Percentiles rank a stretch among this genome's conserved stretches.
These are phyloP conservation scores for Monochamus alternatus DNA, from an alignment of 2,888 invertebrate genomes.

Conservation along the genomic window DNA sequence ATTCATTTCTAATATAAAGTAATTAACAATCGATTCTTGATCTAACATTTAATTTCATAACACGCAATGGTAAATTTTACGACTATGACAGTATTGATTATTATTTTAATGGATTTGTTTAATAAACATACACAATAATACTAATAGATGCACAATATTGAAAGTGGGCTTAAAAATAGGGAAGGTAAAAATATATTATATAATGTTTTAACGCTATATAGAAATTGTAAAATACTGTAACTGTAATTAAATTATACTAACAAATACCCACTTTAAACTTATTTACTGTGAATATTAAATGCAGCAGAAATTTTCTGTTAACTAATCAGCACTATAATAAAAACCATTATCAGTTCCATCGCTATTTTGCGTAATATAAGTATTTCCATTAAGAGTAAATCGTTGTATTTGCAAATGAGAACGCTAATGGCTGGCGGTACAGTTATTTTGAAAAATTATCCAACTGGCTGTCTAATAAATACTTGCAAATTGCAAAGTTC, in stretches of 20 bases:
- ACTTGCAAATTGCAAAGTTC: constrained; percentile 41
- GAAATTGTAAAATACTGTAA: neutral
- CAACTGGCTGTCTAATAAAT: constrained; percentile 48
- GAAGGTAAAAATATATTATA: neutral
- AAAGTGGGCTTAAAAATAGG: neutral
- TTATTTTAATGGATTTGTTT: constrained; percentile 11
- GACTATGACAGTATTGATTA: constrained; percentile 4
- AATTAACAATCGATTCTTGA: neutral
- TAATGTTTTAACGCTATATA: neutral
- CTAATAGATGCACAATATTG: neutral
- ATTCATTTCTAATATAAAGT: neutral
- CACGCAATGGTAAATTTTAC: constrained; percentile 8
- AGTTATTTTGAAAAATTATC: constrained; percentile 62
- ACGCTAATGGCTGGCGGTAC: constrained; percentile 55
- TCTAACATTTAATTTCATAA: neutral
- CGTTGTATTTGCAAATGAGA: constrained; percentile 57
- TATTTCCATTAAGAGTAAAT: constrained; percentile 57
- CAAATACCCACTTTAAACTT: constrained; percentile 12
- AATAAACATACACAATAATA: neutral
- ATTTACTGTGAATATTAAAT: constrained; percentile 21
- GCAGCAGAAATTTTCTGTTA: constrained; percentile 25
- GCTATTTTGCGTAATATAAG: constrained; percentile 46
- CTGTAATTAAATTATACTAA: neutral
- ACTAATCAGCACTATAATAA: constrained; percentile 36
- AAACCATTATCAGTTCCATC: constrained; percentile 45